A percentile compares a stretch with the other conserved stretches of the same genome.
phyloP scores from a whole-genome alignment of 2,797 vertebrate species.

The Prionace glauca region DNA sequence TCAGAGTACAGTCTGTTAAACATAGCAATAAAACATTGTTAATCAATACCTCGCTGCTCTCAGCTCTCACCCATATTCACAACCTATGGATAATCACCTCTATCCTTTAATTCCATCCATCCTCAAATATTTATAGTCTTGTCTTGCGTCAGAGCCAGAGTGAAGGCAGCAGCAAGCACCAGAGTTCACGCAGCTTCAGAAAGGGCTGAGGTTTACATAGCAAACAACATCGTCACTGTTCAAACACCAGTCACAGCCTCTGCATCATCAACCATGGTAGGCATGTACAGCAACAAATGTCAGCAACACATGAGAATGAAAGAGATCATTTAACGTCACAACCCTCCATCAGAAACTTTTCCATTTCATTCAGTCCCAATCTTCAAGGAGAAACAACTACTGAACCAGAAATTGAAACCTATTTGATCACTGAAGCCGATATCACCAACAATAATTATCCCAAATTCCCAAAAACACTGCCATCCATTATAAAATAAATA shows the following conservation, averaged over 20 bases:
- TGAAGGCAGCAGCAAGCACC: not conserved
- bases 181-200: not conserved
- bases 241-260: not conserved
- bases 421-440: not conserved
- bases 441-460: not conserved
- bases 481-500: not conserved
- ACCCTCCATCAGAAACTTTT: not conserved
- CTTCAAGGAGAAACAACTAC: not conserved
- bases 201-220: not conserved
- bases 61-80: not conserved
- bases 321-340: not conserved
- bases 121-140: constrained; percentile 4
- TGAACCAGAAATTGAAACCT: not conserved
- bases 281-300: not conserved
- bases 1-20: not conserved
- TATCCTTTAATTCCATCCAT: not conserved
- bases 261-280: not conserved
- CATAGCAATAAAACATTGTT: not conserved
- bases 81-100: not conserved
- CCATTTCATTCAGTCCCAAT: not conserved
- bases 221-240: not conserved
- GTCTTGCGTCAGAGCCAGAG: not conserved
- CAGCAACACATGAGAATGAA: not conserved
- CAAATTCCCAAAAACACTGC: not conserved
- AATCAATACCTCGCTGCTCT: not conserved